Evolutionary conservation across 2,797 vertebrate species (phyloP).

Genomic region (Scolopax bukidnonensis): DNA sequence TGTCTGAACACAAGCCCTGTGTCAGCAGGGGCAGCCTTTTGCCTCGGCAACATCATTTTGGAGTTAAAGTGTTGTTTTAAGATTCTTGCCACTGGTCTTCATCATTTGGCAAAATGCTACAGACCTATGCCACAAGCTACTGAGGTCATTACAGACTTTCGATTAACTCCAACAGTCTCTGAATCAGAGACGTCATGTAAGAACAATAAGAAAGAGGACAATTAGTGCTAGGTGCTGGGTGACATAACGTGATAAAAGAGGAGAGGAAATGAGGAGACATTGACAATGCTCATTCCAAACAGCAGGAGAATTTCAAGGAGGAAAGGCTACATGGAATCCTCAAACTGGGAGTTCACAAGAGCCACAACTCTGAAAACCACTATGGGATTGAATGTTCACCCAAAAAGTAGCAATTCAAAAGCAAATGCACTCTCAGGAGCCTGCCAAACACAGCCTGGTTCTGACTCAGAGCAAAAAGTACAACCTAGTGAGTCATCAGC

Average conservation of each 20-base stretch:
- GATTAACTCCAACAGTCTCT: background rate
- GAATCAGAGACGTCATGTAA: background rate
- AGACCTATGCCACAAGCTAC: background rate
- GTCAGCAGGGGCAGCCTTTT: background rate
- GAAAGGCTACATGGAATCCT: background rate
- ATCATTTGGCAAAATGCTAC: background rate
- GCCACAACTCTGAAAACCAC: background rate
- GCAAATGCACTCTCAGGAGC: background rate
- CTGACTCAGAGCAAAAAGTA: slow-evolving; percentile 9
- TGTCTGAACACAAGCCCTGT: background rate
- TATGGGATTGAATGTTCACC: background rate
- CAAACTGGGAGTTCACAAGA: background rate
- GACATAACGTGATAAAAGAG: background rate
- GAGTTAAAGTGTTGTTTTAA: background rate
- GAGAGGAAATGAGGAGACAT: background rate
- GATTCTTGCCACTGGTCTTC: background rate
- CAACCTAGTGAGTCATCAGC: background rate
- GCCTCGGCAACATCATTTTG: background rate
- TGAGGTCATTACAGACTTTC: background rate
- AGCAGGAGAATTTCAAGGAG: background rate
- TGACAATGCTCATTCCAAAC: background rate
- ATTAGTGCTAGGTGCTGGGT: background rate
- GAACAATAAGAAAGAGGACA: background rate
- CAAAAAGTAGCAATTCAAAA: background rate
- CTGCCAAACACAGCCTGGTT: background rate